Evolutionary conservation across 2,888 invertebrate species (phyloP).

Genomic region (Nudaria mundana): DNA sequence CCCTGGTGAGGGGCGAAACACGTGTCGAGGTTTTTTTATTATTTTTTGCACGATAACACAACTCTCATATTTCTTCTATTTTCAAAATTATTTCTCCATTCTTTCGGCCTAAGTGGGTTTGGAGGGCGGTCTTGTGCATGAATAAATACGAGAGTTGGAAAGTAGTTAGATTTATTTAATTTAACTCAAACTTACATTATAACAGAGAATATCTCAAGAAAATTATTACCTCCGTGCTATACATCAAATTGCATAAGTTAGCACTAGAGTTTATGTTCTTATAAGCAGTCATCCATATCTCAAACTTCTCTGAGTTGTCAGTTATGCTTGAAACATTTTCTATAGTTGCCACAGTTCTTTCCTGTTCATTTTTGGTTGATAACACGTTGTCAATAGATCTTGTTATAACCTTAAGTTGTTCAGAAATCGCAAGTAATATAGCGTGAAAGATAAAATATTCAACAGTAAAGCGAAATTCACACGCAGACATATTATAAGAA

Average conservation of each 20-base stretch:
- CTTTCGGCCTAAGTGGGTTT: too few species aligned
- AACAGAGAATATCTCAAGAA: too few species aligned
- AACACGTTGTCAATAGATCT: constrained; percentile 22
- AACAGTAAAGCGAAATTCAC: constrained; percentile 29
- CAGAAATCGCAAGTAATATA: constrained; percentile 30
- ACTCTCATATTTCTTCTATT: too few species aligned
- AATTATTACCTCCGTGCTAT: constrained; percentile 35
- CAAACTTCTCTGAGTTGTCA: constrained; percentile 15
- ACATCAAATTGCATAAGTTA: constrained; percentile 33
- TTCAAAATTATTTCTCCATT: too few species aligned
- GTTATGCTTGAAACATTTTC: not conserved
- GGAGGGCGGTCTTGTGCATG: too few species aligned
- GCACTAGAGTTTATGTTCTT: constrained; percentile 32
- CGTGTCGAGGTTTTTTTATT: too few species aligned
- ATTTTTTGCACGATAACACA: too few species aligned
- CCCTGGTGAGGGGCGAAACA: too few species aligned
- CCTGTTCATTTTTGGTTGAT: not conserved
- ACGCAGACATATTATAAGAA: constrained; percentile 14
- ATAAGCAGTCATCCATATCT: constrained; percentile 40
- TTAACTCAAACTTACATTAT: too few species aligned
- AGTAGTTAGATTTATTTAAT: too few species aligned
- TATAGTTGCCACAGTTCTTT: not conserved
- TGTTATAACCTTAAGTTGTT: constrained; percentile 34
- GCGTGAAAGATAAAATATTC: constrained; percentile 31
- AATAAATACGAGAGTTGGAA: too few species aligned